Base-by-base conservation (phyloP, 2,113 vertebrate genomes). In the Tetrao urogallus region DNA sequence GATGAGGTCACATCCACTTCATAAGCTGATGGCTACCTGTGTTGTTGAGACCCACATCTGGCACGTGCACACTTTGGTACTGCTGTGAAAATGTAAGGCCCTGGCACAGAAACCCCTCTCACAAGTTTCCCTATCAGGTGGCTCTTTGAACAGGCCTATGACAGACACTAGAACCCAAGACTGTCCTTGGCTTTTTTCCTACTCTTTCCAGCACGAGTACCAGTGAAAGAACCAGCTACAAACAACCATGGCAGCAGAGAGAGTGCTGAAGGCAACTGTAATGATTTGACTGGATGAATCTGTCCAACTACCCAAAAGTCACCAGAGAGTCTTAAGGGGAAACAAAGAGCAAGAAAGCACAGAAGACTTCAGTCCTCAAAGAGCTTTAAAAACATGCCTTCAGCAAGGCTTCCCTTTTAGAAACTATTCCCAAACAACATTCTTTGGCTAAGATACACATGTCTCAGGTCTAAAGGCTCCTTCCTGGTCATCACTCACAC, bases 1-100 rank as follows among this genome's bases (percentile, higher is more conserved):
- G 38, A 50, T 0, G 2, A 64, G 28, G 25, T 73, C 43, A 10
- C 27, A 52, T 28, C 50, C 25, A 52, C 25, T 13, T 27, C 50
- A 21, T 27, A 52, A 52, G 8, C 22, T 52, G 50, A 8, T 4
- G 14, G 43, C 40, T 7, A 21, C 42, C 9, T 79, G 38, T 45
- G 3, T 19, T 36, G 66, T 6, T 30, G 32, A 91, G 56, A 43
- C n/a, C 19, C 1, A 0, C 2, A 40, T 3, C n/a, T 11, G 17
- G 24, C 42, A 43, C 11, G 20, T 73, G 14, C 40, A 8, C 27
- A 21, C 58, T 40, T 43, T 3, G 9, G 34, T 20, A 27, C 24
- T 19, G 15, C 65, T 60, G 30, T 5, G 18, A 61, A 13, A 8
- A 34, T 3, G 0, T 0, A 64, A 5, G 34, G 64, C 34, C 42